Base-by-base conservation (phyloP, 2,888 invertebrate species). In the Abrostola triplasia region DNA sequence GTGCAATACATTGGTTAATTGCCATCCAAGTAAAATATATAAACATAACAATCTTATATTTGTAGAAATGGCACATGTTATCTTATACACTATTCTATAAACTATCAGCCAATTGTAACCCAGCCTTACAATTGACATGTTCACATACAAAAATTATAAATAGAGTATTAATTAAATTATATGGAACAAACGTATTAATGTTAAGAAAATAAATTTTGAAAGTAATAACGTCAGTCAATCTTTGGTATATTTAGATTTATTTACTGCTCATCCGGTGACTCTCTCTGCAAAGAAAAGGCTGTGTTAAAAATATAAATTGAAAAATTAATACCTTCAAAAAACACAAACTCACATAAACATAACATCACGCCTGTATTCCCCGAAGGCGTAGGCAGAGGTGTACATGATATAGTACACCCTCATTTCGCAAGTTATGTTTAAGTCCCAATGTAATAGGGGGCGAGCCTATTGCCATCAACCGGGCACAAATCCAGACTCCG, bases 61-160 rank as follows among this genome's bases (percentile, higher is more conserved):
- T 67, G 64, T 74, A 67, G 84, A 85, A 73, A 76, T 91, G 91
- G 91, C 92, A 92, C 91, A 86, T 84, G 79, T 85, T 80, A 87
- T 74, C 87, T 89, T 90, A 88, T 63, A 64, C 49, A 68, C 86
- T 89, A 89, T 86, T 81, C 52, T 89, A 90, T 87, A 89, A 79
- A 73, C 79, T 86, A 86, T 78, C 53, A 73, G 90, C 82, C 92
- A 92, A 91, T 90, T 88, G 91, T 81, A 93, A 90, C 94, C 94
- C 94, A 94, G 92, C 94, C 94, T 91, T 93, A 88, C 92, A 90
- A 92, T 88, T 89, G 93, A 89, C 92, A 70, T 72, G 71, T 72
- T 67, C 77, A 80, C 68, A 81, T 73, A 78, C 77, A 70, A 72
- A 77, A 70, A 64, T 73, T 76, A 64, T 71, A 78, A 77, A 70